These are phyloP conservation scores for Oscarella lobularis DNA, from an alignment of 37 sponge, comb jelly and placozoan genomes.

Conservation along the genomic window DNA sequence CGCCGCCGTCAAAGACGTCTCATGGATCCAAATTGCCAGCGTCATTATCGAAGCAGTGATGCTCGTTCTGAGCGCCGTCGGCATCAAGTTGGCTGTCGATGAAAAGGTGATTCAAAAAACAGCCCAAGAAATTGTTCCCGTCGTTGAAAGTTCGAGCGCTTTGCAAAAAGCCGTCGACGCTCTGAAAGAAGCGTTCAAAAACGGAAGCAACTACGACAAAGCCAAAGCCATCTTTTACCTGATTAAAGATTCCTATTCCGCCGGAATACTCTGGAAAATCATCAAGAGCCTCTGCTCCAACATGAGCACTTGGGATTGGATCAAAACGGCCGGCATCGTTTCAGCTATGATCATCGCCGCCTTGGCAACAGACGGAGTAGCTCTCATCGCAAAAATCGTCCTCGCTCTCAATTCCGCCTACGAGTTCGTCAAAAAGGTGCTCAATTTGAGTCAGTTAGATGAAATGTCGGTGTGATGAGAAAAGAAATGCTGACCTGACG, in stretches of 20 bases:
- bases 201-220: conserved; percentile 1
- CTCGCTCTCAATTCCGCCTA: conserved; percentile 36
- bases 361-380: conserved; percentile 21
- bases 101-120: conserved; percentile 7
- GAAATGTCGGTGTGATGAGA: too few species aligned
- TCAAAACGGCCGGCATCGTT: conserved; percentile 26
- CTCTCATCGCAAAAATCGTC: conserved; percentile 24
- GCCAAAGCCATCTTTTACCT: conserved; percentile 26
- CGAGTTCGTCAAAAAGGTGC: conserved; percentile 22
- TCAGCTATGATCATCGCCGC: conserved; percentile 20
- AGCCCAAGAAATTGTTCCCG: conserved; percentile 14
- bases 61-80: conserved; percentile 15
- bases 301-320: conserved; percentile 21
- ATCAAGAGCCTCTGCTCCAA: conserved; percentile 24
- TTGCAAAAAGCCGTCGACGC: conserved; percentile 19
- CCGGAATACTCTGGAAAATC: conserved; percentile 22
- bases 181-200: conserved; percentile 11
- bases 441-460: too few species aligned
- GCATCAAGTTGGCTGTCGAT: conserved; percentile 17
- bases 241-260: conserved; percentile 22
- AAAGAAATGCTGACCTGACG: too few species aligned
- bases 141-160: conserved; percentile 14
- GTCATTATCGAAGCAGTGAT: conserved; percentile 19
- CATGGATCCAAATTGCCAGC: conserved; percentile 17
- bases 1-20: neutral